Conservation (phyloP, 2,113 vertebrate species). For the Catharus minimus region DNA sequence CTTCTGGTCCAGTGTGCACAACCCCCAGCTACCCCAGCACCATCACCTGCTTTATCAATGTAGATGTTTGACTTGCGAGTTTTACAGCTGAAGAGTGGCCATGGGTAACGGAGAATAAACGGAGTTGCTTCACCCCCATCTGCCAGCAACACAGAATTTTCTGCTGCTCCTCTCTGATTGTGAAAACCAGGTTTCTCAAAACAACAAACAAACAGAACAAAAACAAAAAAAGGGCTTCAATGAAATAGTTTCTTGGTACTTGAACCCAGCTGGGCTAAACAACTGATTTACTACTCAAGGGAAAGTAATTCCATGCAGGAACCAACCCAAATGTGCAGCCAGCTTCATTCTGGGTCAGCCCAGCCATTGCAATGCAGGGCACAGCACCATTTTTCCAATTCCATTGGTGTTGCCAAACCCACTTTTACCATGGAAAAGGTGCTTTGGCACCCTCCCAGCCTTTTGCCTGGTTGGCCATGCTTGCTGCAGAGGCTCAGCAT, state of each 20-base stretch:
- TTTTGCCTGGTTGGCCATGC: accelerated
- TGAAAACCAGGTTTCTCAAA: not conserved
- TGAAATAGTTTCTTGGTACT: not conserved
- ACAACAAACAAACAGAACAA: not conserved
- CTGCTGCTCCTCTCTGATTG: not conserved
- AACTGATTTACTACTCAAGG: not conserved
- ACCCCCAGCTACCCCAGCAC: not conserved
- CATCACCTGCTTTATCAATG: not conserved
- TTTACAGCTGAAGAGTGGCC: not conserved
- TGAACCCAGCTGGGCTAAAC: not conserved
- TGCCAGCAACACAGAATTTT: not conserved
- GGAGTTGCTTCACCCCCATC: not conserved
- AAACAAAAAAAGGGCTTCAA: not conserved
- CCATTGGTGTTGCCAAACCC: not conserved
- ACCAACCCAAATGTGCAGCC: not conserved
- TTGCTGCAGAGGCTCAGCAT: not conserved
- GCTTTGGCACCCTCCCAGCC: not conserved
- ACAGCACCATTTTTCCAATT: not conserved
- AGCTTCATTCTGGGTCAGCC: not conserved
- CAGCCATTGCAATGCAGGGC: not conserved
- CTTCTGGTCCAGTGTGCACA: not conserved
- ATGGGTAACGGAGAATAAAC: not conserved
- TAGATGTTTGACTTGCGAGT: not conserved
- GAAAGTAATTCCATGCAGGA: not conserved
- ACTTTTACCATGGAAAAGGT: not conserved